Conservation (phyloP, 2,113 vertebrate genomes). For the Rhizomys pruinosus region DNA sequence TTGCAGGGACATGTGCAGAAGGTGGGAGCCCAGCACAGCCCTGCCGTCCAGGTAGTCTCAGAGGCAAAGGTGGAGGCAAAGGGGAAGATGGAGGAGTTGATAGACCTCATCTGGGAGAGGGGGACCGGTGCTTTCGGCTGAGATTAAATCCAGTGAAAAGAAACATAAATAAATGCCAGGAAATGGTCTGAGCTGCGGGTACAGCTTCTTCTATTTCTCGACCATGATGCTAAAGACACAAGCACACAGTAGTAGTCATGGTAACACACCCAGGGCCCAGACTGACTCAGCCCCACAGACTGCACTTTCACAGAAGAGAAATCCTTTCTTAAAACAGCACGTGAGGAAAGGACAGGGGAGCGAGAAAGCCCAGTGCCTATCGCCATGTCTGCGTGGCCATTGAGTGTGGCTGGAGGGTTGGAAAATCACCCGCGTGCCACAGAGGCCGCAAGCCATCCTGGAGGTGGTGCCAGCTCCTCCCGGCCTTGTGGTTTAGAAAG, state of each 20-base stretch:
- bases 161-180: not conserved
- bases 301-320: not conserved
- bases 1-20: not conserved
- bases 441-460: fast-evolving
- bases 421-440: not conserved
- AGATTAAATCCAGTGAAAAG: not conserved
- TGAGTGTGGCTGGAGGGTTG: not conserved
- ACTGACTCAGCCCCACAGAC: not conserved
- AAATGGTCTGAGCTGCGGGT: not conserved
- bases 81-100: too few species aligned
- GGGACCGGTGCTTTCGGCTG: fast-evolving
- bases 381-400: not conserved
- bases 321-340: not conserved
- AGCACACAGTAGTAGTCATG: not conserved
- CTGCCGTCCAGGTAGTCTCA: fast-evolving
- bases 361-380: too few species aligned
- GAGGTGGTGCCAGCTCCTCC: fast-evolving
- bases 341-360: not conserved
- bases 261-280: not conserved
- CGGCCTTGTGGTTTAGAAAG: not conserved
- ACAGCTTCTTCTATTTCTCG: not conserved
- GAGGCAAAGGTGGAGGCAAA: not conserved
- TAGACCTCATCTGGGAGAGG: not conserved
- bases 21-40: fast-evolving
- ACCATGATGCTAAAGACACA: not conserved